These are phyloP conservation scores for Bergia sp. DNA, from an alignment of 92 coral and sea anemone genomes.

Conservation along the genomic window DNA sequence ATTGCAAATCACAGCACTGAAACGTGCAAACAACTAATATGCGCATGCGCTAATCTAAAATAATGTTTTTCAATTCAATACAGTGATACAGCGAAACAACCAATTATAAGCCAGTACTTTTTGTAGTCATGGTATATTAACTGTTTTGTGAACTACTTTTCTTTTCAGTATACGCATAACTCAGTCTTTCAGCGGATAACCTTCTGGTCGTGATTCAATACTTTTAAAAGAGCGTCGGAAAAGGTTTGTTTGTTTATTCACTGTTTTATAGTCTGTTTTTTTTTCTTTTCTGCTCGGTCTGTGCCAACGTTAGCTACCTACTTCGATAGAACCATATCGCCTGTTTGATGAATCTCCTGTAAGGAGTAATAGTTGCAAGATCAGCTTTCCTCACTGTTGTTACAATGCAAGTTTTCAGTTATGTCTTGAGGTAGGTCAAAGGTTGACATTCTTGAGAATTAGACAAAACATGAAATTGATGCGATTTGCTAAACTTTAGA, in stretches of 20 bases:
- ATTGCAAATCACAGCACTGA: no score
- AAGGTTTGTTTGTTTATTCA: background rate
- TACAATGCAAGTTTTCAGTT: background rate
- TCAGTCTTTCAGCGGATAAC: background rate
- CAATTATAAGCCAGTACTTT: no score
- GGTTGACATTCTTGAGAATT: background rate
- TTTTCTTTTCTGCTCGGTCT: background rate
- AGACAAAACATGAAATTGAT: background rate
- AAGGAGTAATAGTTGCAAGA: background rate
- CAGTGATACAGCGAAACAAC: no score
- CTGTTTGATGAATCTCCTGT: background rate
- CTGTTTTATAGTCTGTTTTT: background rate
- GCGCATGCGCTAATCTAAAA: no score
- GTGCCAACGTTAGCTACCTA: background rate
- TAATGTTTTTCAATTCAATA: no score
- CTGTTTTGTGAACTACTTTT: no score
- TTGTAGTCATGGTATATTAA: no score
- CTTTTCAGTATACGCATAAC: no score
- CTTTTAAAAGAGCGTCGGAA: background rate
- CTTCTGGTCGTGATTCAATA: slow-evolving; percentile 13
- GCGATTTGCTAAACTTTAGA: background rate
- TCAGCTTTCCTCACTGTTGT: background rate
- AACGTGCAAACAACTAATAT: no score
- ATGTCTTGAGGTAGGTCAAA: background rate
- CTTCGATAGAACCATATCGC: background rate